Percentiles rank a stretch among this genome's conserved stretches.
phyloP scores from a whole-genome alignment of 2,888 invertebrate species.

The Lomographa bimaculata region DNA sequence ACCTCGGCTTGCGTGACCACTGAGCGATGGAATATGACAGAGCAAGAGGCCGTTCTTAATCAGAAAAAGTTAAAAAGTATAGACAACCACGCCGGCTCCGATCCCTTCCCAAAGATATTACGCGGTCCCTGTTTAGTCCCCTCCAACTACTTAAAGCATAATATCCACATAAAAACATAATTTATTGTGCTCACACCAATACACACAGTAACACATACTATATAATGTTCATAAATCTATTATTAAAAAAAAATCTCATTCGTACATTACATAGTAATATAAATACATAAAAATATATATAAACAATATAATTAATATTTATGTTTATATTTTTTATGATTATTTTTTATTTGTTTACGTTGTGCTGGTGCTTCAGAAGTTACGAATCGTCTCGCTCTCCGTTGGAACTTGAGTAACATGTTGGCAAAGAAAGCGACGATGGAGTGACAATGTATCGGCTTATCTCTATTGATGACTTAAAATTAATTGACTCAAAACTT shows the following conservation, averaged over 20 bases:
- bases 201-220: constrained; percentile 64
- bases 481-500: constrained; percentile 78
- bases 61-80: constrained; percentile 30
- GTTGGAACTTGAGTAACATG: constrained; percentile 52
- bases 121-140: constrained; percentile 73
- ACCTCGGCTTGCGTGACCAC: constrained; percentile 18
- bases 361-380: constrained; percentile 72
- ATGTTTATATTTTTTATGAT: constrained; percentile 30
- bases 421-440: constrained; percentile 73
- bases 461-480: constrained; percentile 79
- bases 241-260: constrained; percentile 59
- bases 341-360: constrained; percentile 45
- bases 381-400: constrained; percentile 52
- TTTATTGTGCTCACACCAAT: constrained; percentile 75
- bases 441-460: constrained; percentile 56
- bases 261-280: constrained; percentile 56
- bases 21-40: constrained; percentile 18
- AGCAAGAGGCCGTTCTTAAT: constrained; percentile 25
- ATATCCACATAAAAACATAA: constrained; percentile 52
- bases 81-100: constrained; percentile 44
- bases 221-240: constrained; percentile 45
- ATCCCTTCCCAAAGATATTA: constrained; percentile 46
- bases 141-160: constrained; percentile 66
- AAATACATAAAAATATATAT: constrained; percentile 53
- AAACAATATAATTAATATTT: constrained; percentile 40